phyloP scores from a whole-genome alignment of 2,113 vertebrate species.

The Petromus typicus region DNA sequence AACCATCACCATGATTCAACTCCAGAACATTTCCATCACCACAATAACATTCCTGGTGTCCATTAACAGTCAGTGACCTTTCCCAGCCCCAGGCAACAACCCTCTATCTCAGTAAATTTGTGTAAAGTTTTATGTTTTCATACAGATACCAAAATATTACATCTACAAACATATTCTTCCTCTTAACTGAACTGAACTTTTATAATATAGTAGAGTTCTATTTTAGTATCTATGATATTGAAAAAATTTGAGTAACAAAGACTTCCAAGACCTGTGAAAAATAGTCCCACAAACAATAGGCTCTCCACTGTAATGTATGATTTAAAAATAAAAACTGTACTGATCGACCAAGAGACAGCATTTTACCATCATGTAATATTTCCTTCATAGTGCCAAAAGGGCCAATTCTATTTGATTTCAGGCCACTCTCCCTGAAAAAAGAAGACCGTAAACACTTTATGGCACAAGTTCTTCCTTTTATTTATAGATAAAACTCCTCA shows the following conservation, averaged over 20 bases:
- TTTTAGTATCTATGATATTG: background rate
- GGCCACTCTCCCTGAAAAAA: background rate
- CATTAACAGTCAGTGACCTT: background rate
- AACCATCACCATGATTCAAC: background rate
- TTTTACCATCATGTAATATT: background rate
- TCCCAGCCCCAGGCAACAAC: background rate
- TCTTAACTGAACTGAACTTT: background rate
- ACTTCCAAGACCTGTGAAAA: constrained; percentile 27
- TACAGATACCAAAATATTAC: background rate
- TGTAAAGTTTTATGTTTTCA: constrained; percentile 29
- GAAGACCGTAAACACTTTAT: background rate
- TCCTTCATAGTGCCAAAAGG: constrained; percentile 20
- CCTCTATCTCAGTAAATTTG: background rate
- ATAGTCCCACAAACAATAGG: background rate
- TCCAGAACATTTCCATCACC: background rate
- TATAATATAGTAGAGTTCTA: background rate
- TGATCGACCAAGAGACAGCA: background rate
- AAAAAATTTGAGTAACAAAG: background rate
- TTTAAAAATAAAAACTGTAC: background rate
- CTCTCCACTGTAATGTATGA: background rate
- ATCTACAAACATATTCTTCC: background rate
- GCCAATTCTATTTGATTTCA: background rate
- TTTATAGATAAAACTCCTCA: constrained; percentile 32
- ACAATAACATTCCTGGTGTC: background rate
- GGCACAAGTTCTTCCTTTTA: constrained; percentile 1